Evolutionary conservation across 35 echinoderm and acorn worm genomes (phyloP), one percentile per base, ranked within the genome.

Genomic region (Anneissia japonica): DNA sequence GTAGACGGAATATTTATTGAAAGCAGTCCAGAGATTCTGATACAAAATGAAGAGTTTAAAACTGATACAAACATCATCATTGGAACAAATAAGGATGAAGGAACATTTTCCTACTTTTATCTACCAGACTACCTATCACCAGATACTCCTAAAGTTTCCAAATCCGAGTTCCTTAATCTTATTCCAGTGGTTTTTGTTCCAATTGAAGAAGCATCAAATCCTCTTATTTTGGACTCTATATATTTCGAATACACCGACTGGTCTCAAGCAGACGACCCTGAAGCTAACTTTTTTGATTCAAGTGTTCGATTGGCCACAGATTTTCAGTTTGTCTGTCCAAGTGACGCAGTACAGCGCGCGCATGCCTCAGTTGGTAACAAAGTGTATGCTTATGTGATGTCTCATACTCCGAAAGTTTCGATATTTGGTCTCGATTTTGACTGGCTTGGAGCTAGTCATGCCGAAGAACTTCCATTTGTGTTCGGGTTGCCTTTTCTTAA

Each of bases 391-490:
- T 97, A 93, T 45, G 36, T 85, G 17, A 82, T 97, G 83, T 93
- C 92, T 34, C 91, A 97, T 81, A 29, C 79, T 38, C 91, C 94
- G 11, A n/a, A n/a, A n/a, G n/a, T n/a, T n/a, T 86, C 86, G 13
- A 73, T 37, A 28, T 82, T 81, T 73, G 84, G 81, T 17, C 36
- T 88, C 7, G 36, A 29, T 0, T 89, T 79, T 79, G 19, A 38
- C 75, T 90, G 88, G 88, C 45, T 39, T 16, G 74, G 82, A 7
- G 88, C 84, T 10, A 84, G 87, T 31, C 94, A 97, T 74, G 78
- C 86, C 7, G 94, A 97, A 46, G 94, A 97, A 13, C 34, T 97
- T 23, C 87, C 45, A 31, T 97, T 89, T 81, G 90, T 97, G 10
- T 92, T 92, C 30, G 82, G 77, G 17, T 87, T 39, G 31, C 41